These are phyloP conservation scores for Eurystomus gularis DNA, from an alignment of 2,113 vertebrate genomes.

Conservation along the genomic window DNA sequence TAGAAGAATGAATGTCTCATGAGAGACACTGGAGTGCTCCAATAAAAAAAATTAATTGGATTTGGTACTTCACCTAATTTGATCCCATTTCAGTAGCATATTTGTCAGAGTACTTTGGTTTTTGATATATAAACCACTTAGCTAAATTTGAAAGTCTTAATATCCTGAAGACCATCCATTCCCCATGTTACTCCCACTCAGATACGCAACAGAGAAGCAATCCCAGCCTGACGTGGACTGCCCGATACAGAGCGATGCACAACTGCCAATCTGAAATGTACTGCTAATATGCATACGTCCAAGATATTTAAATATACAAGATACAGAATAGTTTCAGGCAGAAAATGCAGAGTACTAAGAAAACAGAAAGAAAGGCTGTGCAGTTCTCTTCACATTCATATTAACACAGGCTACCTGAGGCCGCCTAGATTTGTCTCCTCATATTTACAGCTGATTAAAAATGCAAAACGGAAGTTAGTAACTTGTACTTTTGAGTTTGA, in stretches of 20 bases:
- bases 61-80: conserved; percentile 34
- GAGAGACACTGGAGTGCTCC: not conserved
- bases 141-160: not conserved
- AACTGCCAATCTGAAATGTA: not conserved
- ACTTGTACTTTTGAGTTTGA: not conserved
- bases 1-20: not conserved
- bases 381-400: not conserved
- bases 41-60: not conserved
- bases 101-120: not conserved
- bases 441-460: not conserved
- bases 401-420: not conserved
- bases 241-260: not conserved
- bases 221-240: not conserved
- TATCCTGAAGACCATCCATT: not conserved
- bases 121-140: not conserved
- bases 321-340: not conserved
- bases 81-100: not conserved
- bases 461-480: not conserved
- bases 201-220: not conserved
- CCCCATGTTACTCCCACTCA: not conserved
- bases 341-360: not conserved
- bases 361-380: not conserved
- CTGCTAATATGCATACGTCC: not conserved
- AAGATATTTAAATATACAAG: not conserved
- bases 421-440: not conserved